phyloP scores from a whole-genome alignment of 1,140 invertebrate genomes.

The Atopsyche davidsoni region DNA sequence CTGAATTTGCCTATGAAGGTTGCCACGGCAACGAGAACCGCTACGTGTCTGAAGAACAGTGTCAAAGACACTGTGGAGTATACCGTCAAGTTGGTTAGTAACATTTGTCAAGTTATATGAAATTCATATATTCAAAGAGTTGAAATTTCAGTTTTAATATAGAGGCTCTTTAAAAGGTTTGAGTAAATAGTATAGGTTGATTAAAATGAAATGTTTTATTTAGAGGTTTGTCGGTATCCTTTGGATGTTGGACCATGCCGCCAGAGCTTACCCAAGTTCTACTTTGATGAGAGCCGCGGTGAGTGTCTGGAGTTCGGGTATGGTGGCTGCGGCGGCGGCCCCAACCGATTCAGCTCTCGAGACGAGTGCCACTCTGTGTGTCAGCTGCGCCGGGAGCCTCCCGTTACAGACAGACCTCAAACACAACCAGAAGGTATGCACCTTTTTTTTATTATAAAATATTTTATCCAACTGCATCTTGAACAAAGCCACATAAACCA shows the following conservation, averaged over 20 bases:
- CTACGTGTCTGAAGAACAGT: constrained; percentile 72
- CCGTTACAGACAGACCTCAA: no score
- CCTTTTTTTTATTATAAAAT: no score
- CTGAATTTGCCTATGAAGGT: constrained; percentile 62
- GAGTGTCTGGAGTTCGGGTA: constrained; percentile 63
- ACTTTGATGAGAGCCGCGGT: constrained; percentile 54
- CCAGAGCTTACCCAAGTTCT: constrained; percentile 57
- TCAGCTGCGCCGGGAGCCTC: constrained; percentile 28
- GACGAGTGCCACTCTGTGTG: constrained; percentile 63
- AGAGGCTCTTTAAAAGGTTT: no score
- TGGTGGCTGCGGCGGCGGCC: constrained; percentile 75
- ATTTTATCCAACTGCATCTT: no score
- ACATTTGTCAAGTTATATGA: no score
- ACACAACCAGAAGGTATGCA: no score
- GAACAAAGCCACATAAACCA: no score
- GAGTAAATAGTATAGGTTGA: no score
- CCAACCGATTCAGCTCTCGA: constrained; percentile 66
- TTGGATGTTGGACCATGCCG: constrained; percentile 65
- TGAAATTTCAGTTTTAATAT: no score
- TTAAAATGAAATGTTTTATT: no score
- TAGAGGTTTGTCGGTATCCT: constrained; percentile 56
- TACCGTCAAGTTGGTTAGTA: constrained; percentile 64
- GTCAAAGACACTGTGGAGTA: constrained; percentile 69
- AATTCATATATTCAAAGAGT: no score
- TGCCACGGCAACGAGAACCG: constrained; percentile 74